These are phyloP conservation scores for Coregonus clupeaformis DNA, from an alignment of 2,113 vertebrate species.

Conservation along the genomic window DNA sequence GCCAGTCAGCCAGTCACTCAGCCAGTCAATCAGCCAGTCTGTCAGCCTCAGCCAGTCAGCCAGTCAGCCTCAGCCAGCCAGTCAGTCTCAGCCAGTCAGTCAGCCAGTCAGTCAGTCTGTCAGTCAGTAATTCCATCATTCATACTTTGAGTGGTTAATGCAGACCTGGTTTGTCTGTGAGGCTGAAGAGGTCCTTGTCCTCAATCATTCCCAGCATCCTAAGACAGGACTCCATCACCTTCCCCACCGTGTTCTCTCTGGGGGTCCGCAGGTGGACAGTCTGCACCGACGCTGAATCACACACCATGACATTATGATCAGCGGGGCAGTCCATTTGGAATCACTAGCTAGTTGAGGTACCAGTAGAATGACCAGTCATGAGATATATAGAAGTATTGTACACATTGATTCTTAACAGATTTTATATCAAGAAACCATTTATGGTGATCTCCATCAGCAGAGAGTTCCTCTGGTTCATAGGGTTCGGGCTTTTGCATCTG, in stretches of 20 bases:
- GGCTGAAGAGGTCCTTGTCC: conserved; percentile 57
- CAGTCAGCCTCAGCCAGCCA: no score
- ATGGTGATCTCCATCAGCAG: conserved; percentile 70
- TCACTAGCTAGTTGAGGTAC: not conserved
- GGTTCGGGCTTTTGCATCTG: conserved; percentile 57
- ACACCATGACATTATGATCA: conserved; percentile 23
- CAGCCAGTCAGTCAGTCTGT: not conserved
- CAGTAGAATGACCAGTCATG: no score
- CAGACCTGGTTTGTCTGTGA: conserved; percentile 62
- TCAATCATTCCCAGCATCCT: conserved; percentile 67
- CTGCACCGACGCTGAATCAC: conserved; percentile 61
- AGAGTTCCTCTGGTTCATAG: conserved; percentile 48
- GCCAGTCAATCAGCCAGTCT: no score
- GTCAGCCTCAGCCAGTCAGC: no score
- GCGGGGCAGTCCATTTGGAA: not conserved
- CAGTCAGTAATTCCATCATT: not conserved
- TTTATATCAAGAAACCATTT: conserved; percentile 52
- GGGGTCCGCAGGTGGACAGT: conserved; percentile 68
- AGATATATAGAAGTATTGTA: no score
- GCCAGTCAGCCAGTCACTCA: no score
- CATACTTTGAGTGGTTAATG: not conserved
- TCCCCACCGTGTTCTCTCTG: conserved; percentile 59
- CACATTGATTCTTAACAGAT: not conserved
- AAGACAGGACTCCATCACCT: conserved; percentile 58
- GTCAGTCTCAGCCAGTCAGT: no score